These are phyloP conservation scores for Liparis tanakae DNA, from an alignment of 2,797 vertebrate genomes.

Conservation along the genomic window DNA sequence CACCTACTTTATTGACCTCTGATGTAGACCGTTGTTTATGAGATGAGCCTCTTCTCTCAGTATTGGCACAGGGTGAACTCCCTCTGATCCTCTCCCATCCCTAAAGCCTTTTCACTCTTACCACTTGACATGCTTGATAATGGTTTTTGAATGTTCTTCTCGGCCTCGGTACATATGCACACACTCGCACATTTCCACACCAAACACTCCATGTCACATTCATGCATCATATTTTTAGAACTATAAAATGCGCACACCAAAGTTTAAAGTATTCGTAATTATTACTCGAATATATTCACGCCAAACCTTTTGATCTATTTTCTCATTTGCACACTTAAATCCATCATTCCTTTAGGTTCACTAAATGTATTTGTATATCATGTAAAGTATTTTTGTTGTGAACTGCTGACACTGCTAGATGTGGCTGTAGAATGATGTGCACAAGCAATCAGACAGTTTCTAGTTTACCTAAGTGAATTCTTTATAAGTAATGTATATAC, in stretches of 20 bases:
- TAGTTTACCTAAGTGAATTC: background rate
- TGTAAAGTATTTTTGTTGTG: background rate
- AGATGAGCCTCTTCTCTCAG: background rate
- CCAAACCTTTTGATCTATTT: no score
- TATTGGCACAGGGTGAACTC: constrained; percentile 21
- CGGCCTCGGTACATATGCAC: constrained; percentile 29
- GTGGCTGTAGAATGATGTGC: background rate
- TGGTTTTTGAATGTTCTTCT: constrained; percentile 54
- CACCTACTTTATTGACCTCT: background rate
- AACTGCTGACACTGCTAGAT: background rate
- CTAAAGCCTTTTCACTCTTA: constrained; percentile 42
- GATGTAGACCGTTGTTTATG: constrained; percentile 14
- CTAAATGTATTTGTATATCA: constrained; percentile 5
- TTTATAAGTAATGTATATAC: constrained; percentile 11
- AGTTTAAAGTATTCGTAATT: constrained; percentile 6
- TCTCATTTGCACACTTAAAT: constrained; percentile 26
- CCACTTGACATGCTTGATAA: constrained; percentile 51
- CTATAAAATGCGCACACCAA: constrained; percentile 1
- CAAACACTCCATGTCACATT: constrained; percentile 36
- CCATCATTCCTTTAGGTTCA: constrained; percentile 2
- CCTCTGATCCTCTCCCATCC: constrained; percentile 41
- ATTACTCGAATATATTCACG: background rate
- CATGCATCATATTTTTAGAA: constrained; percentile 8
- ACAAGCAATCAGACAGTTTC: background rate
- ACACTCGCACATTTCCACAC: constrained; percentile 40